Conservation (phyloP, 2,888 invertebrate genomes). For the Andrena camellia region DNA sequence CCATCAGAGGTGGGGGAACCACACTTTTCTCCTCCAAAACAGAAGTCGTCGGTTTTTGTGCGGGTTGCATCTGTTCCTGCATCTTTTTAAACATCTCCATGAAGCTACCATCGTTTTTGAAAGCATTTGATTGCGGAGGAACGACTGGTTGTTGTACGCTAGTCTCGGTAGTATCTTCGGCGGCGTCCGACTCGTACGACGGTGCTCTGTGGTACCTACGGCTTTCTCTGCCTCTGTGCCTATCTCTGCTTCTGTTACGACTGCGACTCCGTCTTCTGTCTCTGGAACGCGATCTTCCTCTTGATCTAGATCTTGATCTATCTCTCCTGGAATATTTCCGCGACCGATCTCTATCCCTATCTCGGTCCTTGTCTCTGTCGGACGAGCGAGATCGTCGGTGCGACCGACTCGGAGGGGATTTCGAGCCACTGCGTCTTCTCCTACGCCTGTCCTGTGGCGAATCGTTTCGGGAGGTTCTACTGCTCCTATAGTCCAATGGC, state of each 20-base stretch:
- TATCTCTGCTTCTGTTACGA: constrained; percentile 79
- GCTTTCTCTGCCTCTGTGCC: constrained; percentile 76
- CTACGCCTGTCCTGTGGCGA: constrained; percentile 80
- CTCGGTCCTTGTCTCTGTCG: constrained; percentile 71
- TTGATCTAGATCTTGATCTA: constrained; percentile 72
- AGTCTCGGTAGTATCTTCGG: constrained; percentile 71
- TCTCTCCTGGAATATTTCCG: constrained; percentile 70
- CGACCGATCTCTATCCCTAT: constrained; percentile 72
- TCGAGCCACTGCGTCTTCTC: constrained; percentile 78
- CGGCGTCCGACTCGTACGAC: constrained; percentile 79
- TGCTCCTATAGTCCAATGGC: constrained; percentile 71
- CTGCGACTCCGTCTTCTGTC: constrained; percentile 80
- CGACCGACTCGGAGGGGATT: constrained; percentile 75
- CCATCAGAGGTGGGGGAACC: constrained; percentile 86
- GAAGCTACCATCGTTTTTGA: constrained; percentile 96
- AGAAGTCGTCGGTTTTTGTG: constrained; percentile 81
- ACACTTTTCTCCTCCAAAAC: constrained; percentile 84
- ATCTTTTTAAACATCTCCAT: constrained; percentile 96
- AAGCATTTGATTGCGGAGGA: constrained; percentile 88
- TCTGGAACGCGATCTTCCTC: constrained; percentile 78
- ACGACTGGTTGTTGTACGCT: constrained; percentile 54
- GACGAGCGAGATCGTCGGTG: constrained; percentile 74
- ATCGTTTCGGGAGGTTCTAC: constrained; percentile 74
- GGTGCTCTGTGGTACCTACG: constrained; percentile 77
- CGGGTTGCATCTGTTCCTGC: constrained; percentile 87